Evolutionary conservation across 2,888 invertebrate genomes (phyloP).

Genomic region (Autographa pulchrina): DNA sequence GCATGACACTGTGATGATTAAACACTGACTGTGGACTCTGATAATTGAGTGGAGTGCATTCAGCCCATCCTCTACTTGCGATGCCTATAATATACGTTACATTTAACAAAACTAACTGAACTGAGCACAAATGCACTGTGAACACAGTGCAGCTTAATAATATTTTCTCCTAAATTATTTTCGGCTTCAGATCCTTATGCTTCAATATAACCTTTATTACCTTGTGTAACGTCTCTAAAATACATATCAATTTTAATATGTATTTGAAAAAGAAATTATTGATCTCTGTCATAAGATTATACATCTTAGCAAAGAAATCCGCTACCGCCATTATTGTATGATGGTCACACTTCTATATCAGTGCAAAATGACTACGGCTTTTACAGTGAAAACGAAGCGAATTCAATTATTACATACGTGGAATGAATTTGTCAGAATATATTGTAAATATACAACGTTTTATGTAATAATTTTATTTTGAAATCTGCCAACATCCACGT

Average conservation of each 20-base stretch:
- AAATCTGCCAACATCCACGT: constrained; percentile 86
- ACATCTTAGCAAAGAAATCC: constrained; percentile 53
- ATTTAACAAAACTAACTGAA: constrained; percentile 27
- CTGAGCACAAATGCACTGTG: constrained; percentile 44
- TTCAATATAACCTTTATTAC: constrained; percentile 54
- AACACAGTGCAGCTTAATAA: constrained; percentile 21
- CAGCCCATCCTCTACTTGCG: constrained; percentile 10
- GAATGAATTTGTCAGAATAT: constrained; percentile 82
- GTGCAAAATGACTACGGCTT: constrained; percentile 45
- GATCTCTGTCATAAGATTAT: constrained; percentile 74
- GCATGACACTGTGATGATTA: constrained; percentile 31
- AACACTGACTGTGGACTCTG: constrained; percentile 9
- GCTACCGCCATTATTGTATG: constrained; percentile 61
- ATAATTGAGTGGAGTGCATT: constrained; percentile 10
- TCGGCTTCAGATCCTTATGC: constrained; percentile 28
- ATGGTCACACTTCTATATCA: constrained; percentile 71
- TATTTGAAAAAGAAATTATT: constrained; percentile 73
- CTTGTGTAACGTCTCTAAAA: constrained; percentile 70
- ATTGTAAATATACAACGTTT: constrained; percentile 87
- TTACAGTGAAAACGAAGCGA: constrained; percentile 81
- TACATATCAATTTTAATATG: constrained; percentile 82
- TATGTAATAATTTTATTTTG: constrained; percentile 85
- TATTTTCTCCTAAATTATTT: constrained; percentile 41
- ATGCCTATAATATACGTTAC: constrained; percentile 26
- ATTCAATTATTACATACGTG: constrained; percentile 82